Evolutionary conservation across 2,113 vertebrate genomes (phyloP).

Genomic region (Hippocampus mohnikei): DNA sequence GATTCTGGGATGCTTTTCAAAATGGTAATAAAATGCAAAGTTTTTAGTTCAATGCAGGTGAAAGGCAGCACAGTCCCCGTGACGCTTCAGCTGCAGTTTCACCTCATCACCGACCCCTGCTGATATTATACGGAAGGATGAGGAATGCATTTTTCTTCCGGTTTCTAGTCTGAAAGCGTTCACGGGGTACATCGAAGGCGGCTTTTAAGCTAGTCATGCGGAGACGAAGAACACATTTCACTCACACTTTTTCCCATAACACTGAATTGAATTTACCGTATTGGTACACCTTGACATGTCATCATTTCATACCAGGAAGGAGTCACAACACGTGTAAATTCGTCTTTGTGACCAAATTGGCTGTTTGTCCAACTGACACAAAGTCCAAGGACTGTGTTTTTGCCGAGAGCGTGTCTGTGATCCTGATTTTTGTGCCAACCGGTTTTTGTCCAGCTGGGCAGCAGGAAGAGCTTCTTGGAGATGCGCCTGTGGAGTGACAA

Average conservation of each 20-base stretch:
- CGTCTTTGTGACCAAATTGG: background rate
- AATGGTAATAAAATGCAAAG: background rate
- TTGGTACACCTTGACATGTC: background rate
- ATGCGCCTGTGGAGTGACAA: too few species aligned
- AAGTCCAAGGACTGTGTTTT: too few species aligned
- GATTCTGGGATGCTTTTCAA: background rate
- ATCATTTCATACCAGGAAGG: background rate
- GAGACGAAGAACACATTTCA: background rate
- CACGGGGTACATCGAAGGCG: background rate
- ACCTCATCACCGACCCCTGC: constrained; percentile 4
- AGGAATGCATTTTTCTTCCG: background rate
- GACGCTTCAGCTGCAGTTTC: constrained; percentile 1
- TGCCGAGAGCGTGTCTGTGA: too few species aligned
- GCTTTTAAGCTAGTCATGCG: background rate
- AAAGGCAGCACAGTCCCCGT: background rate
- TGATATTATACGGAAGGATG: background rate
- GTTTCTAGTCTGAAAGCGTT: background rate
- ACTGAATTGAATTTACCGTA: background rate
- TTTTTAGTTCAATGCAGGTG: background rate
- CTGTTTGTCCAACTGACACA: background rate
- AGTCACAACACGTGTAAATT: background rate
- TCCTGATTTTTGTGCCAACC: too few species aligned
- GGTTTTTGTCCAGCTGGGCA: too few species aligned
- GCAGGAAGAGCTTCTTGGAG: too few species aligned
- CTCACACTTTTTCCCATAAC: background rate